These are phyloP conservation scores for Xylocampa areola DNA, from an alignment of 2,888 invertebrate species.

Conservation along the genomic window DNA sequence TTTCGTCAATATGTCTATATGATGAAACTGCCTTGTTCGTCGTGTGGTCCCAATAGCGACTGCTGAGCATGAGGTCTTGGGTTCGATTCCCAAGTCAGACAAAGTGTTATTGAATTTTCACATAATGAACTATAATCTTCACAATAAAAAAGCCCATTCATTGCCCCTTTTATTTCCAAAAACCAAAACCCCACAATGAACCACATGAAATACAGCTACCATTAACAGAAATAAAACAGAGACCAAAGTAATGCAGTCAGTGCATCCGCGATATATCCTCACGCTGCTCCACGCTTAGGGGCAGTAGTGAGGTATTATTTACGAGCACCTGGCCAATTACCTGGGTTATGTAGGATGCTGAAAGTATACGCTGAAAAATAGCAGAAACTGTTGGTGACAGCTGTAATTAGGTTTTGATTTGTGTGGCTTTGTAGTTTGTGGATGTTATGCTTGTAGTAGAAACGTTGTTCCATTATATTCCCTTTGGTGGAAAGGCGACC, in stretches of 20 bases:
- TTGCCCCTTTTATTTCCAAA: conserved; percentile 23
- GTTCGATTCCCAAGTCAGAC: no score
- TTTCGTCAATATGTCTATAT: no score
- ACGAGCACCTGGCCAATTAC: conserved; percentile 73
- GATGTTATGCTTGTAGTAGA: neutral
- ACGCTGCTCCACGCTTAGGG: conserved; percentile 13
- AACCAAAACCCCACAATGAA: conserved; percentile 31
- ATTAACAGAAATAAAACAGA: conserved; percentile 59
- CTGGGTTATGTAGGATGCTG: conserved; percentile 72
- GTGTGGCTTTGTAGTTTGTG: conserved; percentile 40
- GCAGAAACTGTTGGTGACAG: conserved; percentile 53
- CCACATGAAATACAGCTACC: conserved; percentile 37
- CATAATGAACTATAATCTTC: no score
- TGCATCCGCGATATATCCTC: conserved; percentile 52
- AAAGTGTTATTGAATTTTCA: no score
- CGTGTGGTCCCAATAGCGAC: no score
- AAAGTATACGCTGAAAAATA: conserved; percentile 63
- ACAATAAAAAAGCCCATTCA: neutral
- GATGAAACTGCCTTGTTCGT: no score
- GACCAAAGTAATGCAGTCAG: conserved; percentile 50
- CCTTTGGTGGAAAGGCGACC: no score
- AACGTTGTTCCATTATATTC: no score
- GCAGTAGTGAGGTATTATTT: conserved; percentile 66
- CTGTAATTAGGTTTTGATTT: conserved; percentile 49
- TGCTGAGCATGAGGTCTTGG: no score